These are phyloP conservation scores for Motacilla alba DNA, from an alignment of 2,113 vertebrate genomes.

Conservation along the genomic window DNA sequence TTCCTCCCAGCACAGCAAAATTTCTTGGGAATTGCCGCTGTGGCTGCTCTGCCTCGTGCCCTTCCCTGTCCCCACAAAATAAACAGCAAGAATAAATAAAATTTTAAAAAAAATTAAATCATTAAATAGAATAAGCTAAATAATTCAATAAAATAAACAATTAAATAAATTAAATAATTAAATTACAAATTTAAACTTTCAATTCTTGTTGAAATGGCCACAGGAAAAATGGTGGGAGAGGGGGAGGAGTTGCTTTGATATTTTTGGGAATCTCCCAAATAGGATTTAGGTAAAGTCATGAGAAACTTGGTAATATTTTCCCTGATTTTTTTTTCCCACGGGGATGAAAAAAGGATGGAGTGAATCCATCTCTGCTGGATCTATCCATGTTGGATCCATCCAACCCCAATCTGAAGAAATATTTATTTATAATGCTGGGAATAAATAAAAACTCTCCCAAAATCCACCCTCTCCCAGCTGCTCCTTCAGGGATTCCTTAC, in stretches of 20 bases:
- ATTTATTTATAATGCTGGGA: not conserved
- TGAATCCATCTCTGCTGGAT: not conserved
- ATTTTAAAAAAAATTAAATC: accelerated
- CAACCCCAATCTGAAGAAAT: accelerated
- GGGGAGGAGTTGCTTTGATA: not conserved
- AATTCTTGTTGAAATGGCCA: not conserved
- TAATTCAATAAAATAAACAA: not conserved
- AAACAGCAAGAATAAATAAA: not conserved
- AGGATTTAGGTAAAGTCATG: not conserved
- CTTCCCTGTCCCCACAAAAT: not conserved
- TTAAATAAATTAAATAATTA: not conserved
- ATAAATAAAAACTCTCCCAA: not conserved
- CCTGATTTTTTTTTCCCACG: accelerated
- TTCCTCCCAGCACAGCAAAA: not conserved
- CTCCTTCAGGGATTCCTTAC: conserved; percentile 16
- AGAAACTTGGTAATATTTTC: not conserved
- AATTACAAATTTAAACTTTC: not conserved
- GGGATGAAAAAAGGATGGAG: not conserved
- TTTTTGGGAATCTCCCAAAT: accelerated
- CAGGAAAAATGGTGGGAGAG: not conserved
- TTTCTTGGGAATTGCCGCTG: not conserved
- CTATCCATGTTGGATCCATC: too few relatives aligned
- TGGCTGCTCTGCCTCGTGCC: not conserved
- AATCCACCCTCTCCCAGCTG: not conserved
- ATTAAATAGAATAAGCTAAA: too few relatives aligned